phyloP scores from a whole-genome alignment of 2,888 invertebrate species.

The Tromatobia lineatoria region DNA sequence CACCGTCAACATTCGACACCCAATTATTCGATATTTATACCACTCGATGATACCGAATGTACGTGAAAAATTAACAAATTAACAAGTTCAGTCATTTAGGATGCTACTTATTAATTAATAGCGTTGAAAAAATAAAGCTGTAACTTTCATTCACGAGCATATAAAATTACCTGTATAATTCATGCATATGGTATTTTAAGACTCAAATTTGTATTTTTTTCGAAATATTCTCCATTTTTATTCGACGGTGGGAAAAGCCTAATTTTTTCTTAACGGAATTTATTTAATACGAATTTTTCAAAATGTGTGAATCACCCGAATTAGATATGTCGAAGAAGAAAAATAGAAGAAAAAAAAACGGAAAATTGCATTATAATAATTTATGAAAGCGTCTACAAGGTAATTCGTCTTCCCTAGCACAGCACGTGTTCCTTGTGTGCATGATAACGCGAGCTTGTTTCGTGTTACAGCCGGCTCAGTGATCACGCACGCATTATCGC shows the following conservation, averaged over 20 bases:
- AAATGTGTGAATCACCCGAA: neutral
- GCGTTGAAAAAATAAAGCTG: neutral
- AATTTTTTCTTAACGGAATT: too few species aligned
- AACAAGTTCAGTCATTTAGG: neutral
- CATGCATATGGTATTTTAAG: too few species aligned
- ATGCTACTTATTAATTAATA: too few species aligned
- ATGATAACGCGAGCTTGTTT: conserved; percentile 64
- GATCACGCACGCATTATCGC: conserved; percentile 67
- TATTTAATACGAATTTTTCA: neutral
- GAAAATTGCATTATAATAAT: conserved; percentile 49
- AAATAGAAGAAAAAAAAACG: neutral
- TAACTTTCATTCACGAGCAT: too few species aligned
- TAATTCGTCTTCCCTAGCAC: conserved; percentile 61
- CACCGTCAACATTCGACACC: conserved; percentile 16
- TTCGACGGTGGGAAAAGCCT: too few species aligned
- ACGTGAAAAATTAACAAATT: neutral
- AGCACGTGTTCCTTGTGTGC: conserved; percentile 62
- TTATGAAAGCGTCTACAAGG: conserved; percentile 63
- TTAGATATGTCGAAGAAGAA: neutral
- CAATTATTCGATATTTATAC: conserved; percentile 22
- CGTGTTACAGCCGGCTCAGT: conserved; percentile 53
- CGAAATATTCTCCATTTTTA: too few species aligned
- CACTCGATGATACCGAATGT: neutral
- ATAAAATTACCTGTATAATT: too few species aligned
- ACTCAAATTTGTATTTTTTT: too few species aligned